A percentile compares a stretch with the other conserved stretches of the same genome.
Evolutionary conservation across 2,888 invertebrate species (phyloP).

Genomic region (Hofmannophila pseudospretella): DNA sequence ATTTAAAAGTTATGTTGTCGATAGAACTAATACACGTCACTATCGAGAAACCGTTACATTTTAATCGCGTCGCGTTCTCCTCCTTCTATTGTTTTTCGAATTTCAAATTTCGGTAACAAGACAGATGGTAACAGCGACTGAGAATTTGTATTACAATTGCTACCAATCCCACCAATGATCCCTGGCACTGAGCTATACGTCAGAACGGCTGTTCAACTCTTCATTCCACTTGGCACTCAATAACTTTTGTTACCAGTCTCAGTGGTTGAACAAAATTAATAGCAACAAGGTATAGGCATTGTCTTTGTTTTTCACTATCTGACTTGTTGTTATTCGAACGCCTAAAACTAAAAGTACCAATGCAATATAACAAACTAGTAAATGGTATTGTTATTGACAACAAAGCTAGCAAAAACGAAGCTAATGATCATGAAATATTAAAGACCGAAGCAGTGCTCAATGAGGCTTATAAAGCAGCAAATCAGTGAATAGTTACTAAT

Average conservation of each 20-base stretch:
- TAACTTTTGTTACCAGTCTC: conserved; percentile 40
- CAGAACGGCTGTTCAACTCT: conserved; percentile 58
- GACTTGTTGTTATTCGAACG: no score
- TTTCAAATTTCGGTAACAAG: conserved; percentile 50
- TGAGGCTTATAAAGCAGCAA: conserved; percentile 10
- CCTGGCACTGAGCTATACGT: conserved; percentile 51
- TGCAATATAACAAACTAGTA: no score
- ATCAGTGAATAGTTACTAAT: conserved; percentile 7
- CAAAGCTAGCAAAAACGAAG: neutral
- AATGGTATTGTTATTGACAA: no score
- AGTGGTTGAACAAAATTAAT: conserved; percentile 1
- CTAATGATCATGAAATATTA: neutral
- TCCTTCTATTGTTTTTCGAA: conserved; percentile 49
- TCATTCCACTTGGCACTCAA: conserved; percentile 71
- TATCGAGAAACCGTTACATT: conserved; percentile 15
- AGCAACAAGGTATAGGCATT: no score
- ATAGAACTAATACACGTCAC: conserved; percentile 3
- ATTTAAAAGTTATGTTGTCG: no score
- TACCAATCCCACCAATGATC: conserved; percentile 47
- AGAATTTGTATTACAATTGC: conserved; percentile 64
- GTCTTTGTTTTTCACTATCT: no score
- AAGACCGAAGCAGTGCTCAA: conserved; percentile 15
- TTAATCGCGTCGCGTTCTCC: conserved; percentile 27
- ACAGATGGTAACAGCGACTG: conserved; percentile 61
- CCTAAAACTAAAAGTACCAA: no score